Percentiles rank a stretch among this genome's conserved stretches.
phyloP scores from a whole-genome alignment of 2,113 vertebrate genomes.

The Sprattus sprattus region DNA sequence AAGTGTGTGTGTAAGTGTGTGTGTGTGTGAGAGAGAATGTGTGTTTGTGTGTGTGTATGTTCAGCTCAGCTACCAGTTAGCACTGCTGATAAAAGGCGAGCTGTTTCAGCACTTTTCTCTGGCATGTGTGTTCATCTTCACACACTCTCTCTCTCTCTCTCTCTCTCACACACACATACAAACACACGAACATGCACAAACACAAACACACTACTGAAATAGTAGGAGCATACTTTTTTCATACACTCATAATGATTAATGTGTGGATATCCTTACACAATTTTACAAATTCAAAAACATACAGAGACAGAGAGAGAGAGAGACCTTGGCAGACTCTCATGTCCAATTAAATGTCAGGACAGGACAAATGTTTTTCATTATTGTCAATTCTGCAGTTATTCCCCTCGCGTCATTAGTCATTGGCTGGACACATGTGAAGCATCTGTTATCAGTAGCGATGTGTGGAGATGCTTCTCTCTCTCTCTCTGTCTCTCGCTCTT shows the following conservation, averaged over 20 bases:
- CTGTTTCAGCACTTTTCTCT: no score
- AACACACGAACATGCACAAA: neutral
- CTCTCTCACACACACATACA: no score
- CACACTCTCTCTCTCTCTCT: no score
- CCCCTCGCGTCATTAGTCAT: neutral
- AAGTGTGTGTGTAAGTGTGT: neutral
- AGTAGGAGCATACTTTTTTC: neutral
- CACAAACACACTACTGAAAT: neutral
- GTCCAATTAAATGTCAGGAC: neutral
- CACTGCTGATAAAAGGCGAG: no score
- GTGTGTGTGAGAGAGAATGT: neutral
- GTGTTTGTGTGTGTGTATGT: neutral
- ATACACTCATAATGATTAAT: neutral
- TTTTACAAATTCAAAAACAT: neutral
- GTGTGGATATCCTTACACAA: no score
- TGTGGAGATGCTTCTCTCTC: neutral
- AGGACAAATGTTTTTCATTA: slow-evolving; percentile 5
- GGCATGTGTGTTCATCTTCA: no score
- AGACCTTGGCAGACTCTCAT: neutral
- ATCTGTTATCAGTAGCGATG: slow-evolving; percentile 4
- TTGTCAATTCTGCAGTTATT: neutral
- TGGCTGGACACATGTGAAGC: neutral
- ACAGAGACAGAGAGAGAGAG: neutral
- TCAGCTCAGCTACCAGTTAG: no score
- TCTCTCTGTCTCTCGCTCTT: neutral